phyloP scores from a whole-genome alignment of 2,888 invertebrate species.

The Latrodectus hesperus region DNA sequence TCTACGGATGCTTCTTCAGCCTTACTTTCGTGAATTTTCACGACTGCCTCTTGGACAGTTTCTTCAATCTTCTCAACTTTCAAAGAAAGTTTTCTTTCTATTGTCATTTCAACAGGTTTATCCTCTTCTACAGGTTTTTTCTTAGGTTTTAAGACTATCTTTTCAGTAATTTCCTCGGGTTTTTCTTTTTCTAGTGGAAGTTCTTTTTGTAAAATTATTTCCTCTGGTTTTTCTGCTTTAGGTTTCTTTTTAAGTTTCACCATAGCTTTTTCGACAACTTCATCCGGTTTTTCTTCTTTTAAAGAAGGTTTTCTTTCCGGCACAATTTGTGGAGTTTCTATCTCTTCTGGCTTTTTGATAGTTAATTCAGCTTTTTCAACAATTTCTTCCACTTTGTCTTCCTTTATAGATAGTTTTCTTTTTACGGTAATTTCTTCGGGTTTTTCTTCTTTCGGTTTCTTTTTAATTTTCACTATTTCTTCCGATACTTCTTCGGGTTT shows the following conservation, averaged over 20 bases:
- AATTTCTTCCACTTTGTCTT: conserved; percentile 30
- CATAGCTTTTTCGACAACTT: conserved; percentile 19
- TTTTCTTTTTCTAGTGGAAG: conserved; percentile 4
- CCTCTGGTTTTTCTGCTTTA: conserved; percentile 14
- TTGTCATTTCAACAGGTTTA: conserved; percentile 19
- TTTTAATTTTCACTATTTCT: conserved; percentile 44
- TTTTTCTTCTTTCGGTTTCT: conserved; percentile 41
- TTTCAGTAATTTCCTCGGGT: conserved; percentile 16
- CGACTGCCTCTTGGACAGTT: background rate
- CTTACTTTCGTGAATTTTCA: conserved; percentile 18
- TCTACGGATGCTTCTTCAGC: conserved; percentile 11
- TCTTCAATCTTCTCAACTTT: conserved; percentile 1
- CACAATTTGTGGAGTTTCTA: background rate
- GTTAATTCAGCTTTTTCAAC: conserved; percentile 36
- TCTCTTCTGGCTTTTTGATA: conserved; percentile 45
- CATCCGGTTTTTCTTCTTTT: conserved; percentile 33
- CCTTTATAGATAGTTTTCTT: background rate
- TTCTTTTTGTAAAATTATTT: conserved; percentile 10
- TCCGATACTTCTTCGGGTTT: background rate
- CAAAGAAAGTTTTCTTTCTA: background rate
- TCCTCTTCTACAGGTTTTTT: conserved; percentile 34
- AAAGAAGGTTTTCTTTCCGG: conserved; percentile 2
- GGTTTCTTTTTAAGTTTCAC: conserved; percentile 45
- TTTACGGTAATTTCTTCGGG: conserved; percentile 7
- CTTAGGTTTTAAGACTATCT: conserved; percentile 25